A percentile compares a stretch with the other conserved stretches of the same genome.
Evolutionary conservation across 1,140 invertebrate genomes (phyloP).

Genomic region (Drosophila kohkoa): DNA sequence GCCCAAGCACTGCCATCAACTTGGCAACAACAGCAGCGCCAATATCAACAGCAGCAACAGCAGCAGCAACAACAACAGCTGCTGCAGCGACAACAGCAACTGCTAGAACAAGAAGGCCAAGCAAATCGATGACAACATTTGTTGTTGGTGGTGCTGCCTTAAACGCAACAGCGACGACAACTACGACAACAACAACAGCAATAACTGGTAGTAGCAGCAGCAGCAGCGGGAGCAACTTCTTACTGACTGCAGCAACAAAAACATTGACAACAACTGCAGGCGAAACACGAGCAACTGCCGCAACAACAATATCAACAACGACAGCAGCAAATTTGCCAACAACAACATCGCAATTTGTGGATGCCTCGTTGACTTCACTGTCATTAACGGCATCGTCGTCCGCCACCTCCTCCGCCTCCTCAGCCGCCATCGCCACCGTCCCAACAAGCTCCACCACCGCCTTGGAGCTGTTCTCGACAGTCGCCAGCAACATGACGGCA

Average conservation of each 20-base stretch:
- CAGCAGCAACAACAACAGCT: slow-evolving; percentile 24
- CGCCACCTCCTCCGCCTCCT: slow-evolving; percentile 11
- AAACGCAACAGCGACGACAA: slow-evolving; percentile 39
- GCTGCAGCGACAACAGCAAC: slow-evolving; percentile 25
- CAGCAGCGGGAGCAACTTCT: slow-evolving; percentile 26
- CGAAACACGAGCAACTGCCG: slow-evolving; percentile 13
- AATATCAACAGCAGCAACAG: slow-evolving; percentile 30
- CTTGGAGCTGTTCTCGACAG: slow-evolving; percentile 61
- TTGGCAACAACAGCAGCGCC: slow-evolving; percentile 39
- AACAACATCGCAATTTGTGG: slow-evolving; percentile 68
- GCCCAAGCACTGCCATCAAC: slow-evolving; percentile 25
- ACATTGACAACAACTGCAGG: slow-evolving; percentile 46
- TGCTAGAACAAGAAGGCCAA: slow-evolving; percentile 43
- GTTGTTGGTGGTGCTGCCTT: slow-evolving; percentile 48
- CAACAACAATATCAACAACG: slow-evolving; percentile 43
- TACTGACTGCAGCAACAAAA: slow-evolving; percentile 45
- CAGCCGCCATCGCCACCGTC: slow-evolving; percentile 15
- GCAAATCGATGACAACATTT: slow-evolving; percentile 62
- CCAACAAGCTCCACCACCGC: slow-evolving; percentile 22
- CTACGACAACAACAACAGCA: slow-evolving; percentile 38
- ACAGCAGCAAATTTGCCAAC: slow-evolving; percentile 52
- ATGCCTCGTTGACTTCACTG: slow-evolving; percentile 78
- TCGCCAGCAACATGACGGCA: slow-evolving; percentile 58
- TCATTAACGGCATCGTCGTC: slow-evolving; percentile 69
- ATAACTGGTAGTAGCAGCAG: slow-evolving; percentile 21